Conservation (phyloP, 2,797 vertebrate species). For the Tarsius wallacei region DNA sequence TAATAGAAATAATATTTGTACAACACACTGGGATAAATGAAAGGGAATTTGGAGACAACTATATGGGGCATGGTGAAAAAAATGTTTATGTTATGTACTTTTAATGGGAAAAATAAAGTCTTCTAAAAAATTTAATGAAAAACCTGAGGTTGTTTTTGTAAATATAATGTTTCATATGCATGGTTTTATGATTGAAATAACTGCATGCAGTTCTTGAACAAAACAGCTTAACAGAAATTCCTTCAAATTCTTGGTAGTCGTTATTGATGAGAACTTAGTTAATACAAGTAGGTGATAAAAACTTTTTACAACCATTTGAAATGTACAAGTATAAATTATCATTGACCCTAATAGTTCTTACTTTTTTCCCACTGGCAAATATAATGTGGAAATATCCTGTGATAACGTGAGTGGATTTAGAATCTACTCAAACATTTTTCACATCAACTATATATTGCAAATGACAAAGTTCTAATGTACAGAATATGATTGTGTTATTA, state of each 20-base stretch:
- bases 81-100: slow-evolving; percentile 1
- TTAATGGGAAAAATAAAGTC: slow-evolving; percentile 67
- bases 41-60: slow-evolving; percentile 59
- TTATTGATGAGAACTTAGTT: slow-evolving; percentile 58
- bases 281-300: slow-evolving; percentile 49
- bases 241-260: slow-evolving; percentile 45
- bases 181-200: slow-evolving; percentile 60
- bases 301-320: slow-evolving; percentile 67
- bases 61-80: slow-evolving; percentile 14
- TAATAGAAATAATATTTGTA: slow-evolving; percentile 65
- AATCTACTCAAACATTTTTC: slow-evolving; percentile 48
- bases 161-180: slow-evolving; percentile 17
- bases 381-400: slow-evolving; percentile 30
- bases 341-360: slow-evolving; percentile 48
- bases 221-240: slow-evolving; percentile 43
- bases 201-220: slow-evolving; percentile 17
- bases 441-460: slow-evolving; percentile 48
- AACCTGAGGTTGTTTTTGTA: slow-evolving; percentile 42
- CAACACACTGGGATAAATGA: slow-evolving; percentile 38
- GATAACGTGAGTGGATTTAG: slow-evolving; percentile 53
- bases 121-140: slow-evolving; percentile 62
- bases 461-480: slow-evolving; percentile 61
- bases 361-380: slow-evolving; percentile 29
- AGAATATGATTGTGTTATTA: not conserved
- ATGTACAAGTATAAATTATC: slow-evolving; percentile 62